Evolutionary conservation across 1,140 invertebrate species (phyloP), one percentile per base, ranked within the genome.

Genomic region (Coenobita brevimanus): DNA sequence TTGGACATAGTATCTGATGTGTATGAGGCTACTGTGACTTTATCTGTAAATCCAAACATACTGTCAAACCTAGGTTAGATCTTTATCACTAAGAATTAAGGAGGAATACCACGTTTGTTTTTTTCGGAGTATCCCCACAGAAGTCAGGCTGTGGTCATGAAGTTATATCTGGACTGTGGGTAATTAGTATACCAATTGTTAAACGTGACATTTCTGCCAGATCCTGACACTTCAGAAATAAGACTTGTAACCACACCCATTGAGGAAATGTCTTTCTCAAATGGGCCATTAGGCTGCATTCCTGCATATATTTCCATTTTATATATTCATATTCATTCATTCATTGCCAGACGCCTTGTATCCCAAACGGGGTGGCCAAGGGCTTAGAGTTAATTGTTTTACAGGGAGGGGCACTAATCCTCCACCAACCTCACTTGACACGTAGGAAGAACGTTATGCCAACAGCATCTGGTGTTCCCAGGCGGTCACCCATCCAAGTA

Each of bases 1-100:
- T 80, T 60, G 69, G 41, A 89, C 88, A 24, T 81, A 8, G 10
- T 71, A 4, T 3, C 33, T 71, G 41, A 89, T 60, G 90, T 75
- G 54, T 91, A 91, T 38, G 90, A 91, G 41, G 92, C 91, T 17
- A 92, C 67, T 62, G 80, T 81, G 33, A 80, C 57, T 13, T 88
- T 46, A 17, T 89, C 75, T 33, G 21, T 17, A 67, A 89, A 91
- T 43, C 78, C 88, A 82, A 89, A 91, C 46, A 88, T 43, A 36
- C 82, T 89, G 64, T 41, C 24, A 62, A 4, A 82, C 8, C 3
- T 46, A 41, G 67, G 33, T 60, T 67, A 89, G 4, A 89, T 88
- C 57, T 83, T 88, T 89, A 54, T 50, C 15, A 8, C 50, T 30
- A 88, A n/a, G 69, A 75, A 89, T 43, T 89, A 83, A 13, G 13